Percentiles rank a stretch among this genome's conserved stretches.
These are phyloP conservation scores for Chaetogeoica ovagalla DNA, from an alignment of 2,888 invertebrate species.

Conservation along the genomic window DNA sequence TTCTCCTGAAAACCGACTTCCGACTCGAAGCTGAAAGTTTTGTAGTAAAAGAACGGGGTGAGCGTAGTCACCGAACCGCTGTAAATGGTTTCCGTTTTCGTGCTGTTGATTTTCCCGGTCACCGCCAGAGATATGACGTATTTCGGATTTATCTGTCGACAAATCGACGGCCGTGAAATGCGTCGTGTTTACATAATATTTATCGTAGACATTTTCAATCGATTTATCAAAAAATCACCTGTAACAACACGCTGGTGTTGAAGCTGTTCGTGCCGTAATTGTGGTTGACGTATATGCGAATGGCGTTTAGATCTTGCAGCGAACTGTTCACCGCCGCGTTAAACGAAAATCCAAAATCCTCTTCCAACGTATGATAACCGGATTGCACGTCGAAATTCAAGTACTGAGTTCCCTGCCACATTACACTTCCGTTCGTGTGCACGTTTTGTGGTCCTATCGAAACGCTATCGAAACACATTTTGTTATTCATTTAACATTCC, in stretches of 20 bases:
- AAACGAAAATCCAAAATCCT: slow-evolving; percentile 53
- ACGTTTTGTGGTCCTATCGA: slow-evolving; percentile 48
- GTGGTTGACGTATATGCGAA: slow-evolving; percentile 53
- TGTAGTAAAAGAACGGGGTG: slow-evolving; percentile 46
- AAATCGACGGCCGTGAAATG: no score
- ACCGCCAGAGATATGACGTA: slow-evolving; percentile 54
- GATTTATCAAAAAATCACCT: slow-evolving; percentile 58
- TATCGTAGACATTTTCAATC: no score
- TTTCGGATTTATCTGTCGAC: slow-evolving; percentile 55
- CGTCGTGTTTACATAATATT: no score
- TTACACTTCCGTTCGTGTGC: slow-evolving; percentile 52
- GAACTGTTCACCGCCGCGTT: slow-evolving; percentile 53
- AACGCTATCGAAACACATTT: slow-evolving; percentile 1
- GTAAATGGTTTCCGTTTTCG: slow-evolving; percentile 36
- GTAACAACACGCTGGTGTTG: slow-evolving; percentile 59
- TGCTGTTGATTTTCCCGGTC: slow-evolving; percentile 54
- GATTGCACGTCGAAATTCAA: slow-evolving; percentile 51
- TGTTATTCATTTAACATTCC: no score
- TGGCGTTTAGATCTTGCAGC: slow-evolving; percentile 53
- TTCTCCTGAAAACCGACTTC: slow-evolving; percentile 48
- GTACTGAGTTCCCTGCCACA: slow-evolving; percentile 53
- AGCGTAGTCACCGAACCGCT: slow-evolving; percentile 39
- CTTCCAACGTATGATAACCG: slow-evolving; percentile 51
- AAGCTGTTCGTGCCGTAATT: slow-evolving; percentile 48
- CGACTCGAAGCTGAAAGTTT: slow-evolving; percentile 36